These are phyloP conservation scores for Agyllia agylla DNA, from an alignment of 2,888 invertebrate genomes.

Conservation along the genomic window DNA sequence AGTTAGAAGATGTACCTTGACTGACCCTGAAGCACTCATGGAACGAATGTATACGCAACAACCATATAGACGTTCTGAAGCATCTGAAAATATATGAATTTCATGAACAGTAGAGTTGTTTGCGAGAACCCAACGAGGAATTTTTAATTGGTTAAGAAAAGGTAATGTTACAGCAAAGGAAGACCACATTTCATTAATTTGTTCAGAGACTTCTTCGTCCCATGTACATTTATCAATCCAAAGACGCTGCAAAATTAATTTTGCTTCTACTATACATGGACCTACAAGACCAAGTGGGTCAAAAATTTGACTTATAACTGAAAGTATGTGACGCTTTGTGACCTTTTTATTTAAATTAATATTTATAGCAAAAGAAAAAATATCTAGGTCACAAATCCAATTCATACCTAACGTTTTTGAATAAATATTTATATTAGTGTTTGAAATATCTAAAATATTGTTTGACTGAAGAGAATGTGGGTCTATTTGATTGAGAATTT, in stretches of 20 bases:
- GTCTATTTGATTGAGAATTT: no score
- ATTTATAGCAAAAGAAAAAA: conserved; percentile 12
- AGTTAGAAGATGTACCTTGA: conserved; percentile 10
- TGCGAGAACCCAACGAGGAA: conserved; percentile 67
- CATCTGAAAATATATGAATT: conserved; percentile 78
- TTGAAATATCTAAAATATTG: no score
- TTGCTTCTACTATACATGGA: conserved; percentile 71
- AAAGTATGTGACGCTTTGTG: conserved; percentile 16
- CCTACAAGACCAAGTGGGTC: conserved; percentile 23
- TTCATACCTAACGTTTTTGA: conserved; percentile 7
- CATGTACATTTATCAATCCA: conserved; percentile 60
- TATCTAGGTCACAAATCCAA: background rate
- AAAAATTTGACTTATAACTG: background rate
- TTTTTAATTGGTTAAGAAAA: conserved; percentile 51
- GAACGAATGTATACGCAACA: conserved; percentile 70
- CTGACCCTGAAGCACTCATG: background rate
- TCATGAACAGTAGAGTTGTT: conserved; percentile 36
- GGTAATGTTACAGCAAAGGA: conserved; percentile 16
- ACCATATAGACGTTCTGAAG: conserved; percentile 76
- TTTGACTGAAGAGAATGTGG: background rate
- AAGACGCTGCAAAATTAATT: conserved; percentile 68
- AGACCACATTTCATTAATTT: conserved; percentile 38
- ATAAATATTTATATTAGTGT: no score
- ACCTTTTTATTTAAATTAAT: background rate
- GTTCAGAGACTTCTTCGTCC: conserved; percentile 57